Evolutionary conservation across 1,140 invertebrate species (phyloP), one percentile per base, ranked within the genome.

Genomic region (Linepithema humile): DNA sequence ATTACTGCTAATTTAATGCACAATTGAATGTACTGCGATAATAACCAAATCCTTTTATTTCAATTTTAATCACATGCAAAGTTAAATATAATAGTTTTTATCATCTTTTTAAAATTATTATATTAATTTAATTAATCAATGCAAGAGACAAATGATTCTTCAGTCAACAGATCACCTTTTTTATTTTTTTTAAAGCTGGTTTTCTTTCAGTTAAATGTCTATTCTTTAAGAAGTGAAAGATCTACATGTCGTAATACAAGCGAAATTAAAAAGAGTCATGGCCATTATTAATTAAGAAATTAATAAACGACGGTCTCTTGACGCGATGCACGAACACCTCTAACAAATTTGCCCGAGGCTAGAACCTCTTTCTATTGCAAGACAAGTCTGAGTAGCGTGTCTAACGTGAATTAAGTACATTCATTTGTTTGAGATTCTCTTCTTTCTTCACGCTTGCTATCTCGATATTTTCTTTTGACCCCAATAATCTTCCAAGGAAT

Each of bases 1-100:
- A 91, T 91, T 91, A 88, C 69, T 73, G 82, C 85, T 91, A 91
- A 91, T 92, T 91, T 91, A 90, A 87, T 87, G 83, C 65, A 90
- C 88, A 90, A 91, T 90, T 88, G 86, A 75, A 90, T 83, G 85
- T 90, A 77, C 67, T 23, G n/a, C 29, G n/a, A 50, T 35, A 59
- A 80, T 64, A 48, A 77, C 15, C 32, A 43, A 65, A 6, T 53
- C 38, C 45, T 29, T 70, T 70, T 3, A 32, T 57, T 69, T 15
- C 29, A 43, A 70, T 69, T 80, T 78, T 43, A 57, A 43, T 80
- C 6, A 9, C 17, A 65, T 7, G 6, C 15, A 23, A 53, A 26
- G 9, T 26, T 29, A 29, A 5, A 57, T n/a, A n/a, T n/a, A 26
- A 6, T 17, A 62, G 17, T 32, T n/a, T 35, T 38, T n/a, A 12